These are phyloP conservation scores for Aotus griseimembra DNA, from an alignment of 2,797 vertebrate genomes.

Conservation along the genomic window DNA sequence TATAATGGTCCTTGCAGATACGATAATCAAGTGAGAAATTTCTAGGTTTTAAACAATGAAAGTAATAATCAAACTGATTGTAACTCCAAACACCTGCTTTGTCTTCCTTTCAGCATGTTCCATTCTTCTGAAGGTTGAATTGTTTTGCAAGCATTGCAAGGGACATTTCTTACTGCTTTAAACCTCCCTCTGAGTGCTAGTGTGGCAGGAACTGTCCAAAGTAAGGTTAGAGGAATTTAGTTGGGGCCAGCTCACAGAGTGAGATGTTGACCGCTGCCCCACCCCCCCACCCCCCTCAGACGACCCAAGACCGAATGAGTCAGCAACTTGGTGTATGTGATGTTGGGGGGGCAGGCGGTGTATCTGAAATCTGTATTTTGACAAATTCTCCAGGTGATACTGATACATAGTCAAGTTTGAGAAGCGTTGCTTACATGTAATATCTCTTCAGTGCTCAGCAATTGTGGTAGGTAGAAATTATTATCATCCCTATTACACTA, in stretches of 20 bases:
- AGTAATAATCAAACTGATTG: neutral
- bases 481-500: neutral
- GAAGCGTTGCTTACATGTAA: neutral
- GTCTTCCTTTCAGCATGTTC: neutral
- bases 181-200: neutral
- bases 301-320: neutral
- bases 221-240: neutral
- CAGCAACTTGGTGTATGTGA: neutral
- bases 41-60: neutral
- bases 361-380: neutral
- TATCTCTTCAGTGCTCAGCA: neutral
- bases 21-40: neutral
- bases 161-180: neutral
- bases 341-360: rapidly evolving
- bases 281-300: too few species aligned
- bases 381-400: neutral
- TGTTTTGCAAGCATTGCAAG: neutral
- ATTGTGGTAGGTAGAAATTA: neutral
- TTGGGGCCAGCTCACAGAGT: neutral
- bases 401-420: neutral
- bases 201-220: neutral
- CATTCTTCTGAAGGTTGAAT: neutral
- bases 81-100: neutral
- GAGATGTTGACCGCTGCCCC: too few species aligned
- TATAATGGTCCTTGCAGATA: neutral